Evolutionary conservation across 1,140 invertebrate species (phyloP), one percentile per base, ranked within the genome.

Genomic region (Campoletis sonorensis): DNA sequence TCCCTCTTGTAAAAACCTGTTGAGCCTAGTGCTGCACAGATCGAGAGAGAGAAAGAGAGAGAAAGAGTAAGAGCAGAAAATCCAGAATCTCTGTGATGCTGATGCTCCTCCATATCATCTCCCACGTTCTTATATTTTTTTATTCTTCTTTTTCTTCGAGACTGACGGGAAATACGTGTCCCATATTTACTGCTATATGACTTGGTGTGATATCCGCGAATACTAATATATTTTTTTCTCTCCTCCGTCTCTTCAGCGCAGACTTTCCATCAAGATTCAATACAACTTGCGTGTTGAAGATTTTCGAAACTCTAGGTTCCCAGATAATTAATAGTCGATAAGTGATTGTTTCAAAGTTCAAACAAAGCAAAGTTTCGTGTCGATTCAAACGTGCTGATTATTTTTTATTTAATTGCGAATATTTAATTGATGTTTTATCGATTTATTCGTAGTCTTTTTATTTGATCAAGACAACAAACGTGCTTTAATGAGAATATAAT

Each of bases 1-100:
- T 54, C 51, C 51, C 51, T 54, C 51, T 54, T 54, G 18, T 54
- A 54, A 54, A 54, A 54, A 54, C 51, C 51, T 54, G 51, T 21
- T 54, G 51, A 18, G 51, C 18, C 51, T 54, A 54, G 51, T n/a
- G 51, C 51, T 54, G n/a, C 51, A 18, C 16, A 54, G 51, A 54
- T 18, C 1, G 51, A 54, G 51, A 54, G 51, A 54, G 51, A 54
- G 13, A 45, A 11, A n/a, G 51, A 54, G 51, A 54, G 51, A 54
- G 51, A 54, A 45, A 45, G 40, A 45, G 40, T 10, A 45, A 45
- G 16, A 54, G 51, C 51, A n/a, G 51, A 54, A 8, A 54, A 54
- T 54, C 51, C 16, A 54, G 51, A 54, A 21, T 54, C 16, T 54
- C 51, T 54, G 18, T n/a, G 51, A n/a, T 18, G 51, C 51, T 54